Percentiles rank a stretch among this genome's conserved stretches.
phyloP scores from a whole-genome alignment of 2,113 vertebrate species.

The Pheucticus melanocephalus region DNA sequence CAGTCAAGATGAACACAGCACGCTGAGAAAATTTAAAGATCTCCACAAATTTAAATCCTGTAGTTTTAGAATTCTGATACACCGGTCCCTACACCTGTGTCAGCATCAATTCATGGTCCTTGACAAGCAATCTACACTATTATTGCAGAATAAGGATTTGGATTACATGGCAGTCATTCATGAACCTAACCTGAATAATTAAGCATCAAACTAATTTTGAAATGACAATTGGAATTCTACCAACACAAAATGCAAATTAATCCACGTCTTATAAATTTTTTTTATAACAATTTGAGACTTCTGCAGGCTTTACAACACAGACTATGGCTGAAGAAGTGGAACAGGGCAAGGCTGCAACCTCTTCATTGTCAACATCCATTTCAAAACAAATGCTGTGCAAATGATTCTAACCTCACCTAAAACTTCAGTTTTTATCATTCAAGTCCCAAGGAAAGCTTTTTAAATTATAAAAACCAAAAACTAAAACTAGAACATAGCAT shows the following conservation, averaged over 20 bases:
- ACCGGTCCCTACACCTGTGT: not conserved
- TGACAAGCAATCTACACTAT: not conserved
- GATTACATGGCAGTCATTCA: not conserved
- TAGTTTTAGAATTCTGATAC: not conserved
- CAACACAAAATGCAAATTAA: not conserved
- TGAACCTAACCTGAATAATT: not conserved
- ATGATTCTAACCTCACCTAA: not conserved
- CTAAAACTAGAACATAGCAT: not conserved
- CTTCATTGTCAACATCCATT: not conserved
- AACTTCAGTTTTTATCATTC: not conserved
- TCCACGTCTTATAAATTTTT: rapidly evolving
- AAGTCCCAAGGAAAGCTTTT: not conserved
- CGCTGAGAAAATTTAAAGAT: not conserved
- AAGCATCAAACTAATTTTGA: not conserved
- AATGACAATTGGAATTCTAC: not conserved
- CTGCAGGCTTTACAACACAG: not conserved
- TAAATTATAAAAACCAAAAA: not conserved
- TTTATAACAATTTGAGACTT: not conserved
- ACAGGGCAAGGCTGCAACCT: not conserved
- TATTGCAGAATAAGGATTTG: not conserved
- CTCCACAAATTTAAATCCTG: not conserved
- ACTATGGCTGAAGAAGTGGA: not conserved
- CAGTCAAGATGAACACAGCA: not conserved
- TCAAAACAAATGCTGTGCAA: not conserved
- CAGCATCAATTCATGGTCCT: not conserved